Base-by-base conservation (phyloP, 2,797 vertebrate genomes). In the Microchirus variegatus region DNA sequence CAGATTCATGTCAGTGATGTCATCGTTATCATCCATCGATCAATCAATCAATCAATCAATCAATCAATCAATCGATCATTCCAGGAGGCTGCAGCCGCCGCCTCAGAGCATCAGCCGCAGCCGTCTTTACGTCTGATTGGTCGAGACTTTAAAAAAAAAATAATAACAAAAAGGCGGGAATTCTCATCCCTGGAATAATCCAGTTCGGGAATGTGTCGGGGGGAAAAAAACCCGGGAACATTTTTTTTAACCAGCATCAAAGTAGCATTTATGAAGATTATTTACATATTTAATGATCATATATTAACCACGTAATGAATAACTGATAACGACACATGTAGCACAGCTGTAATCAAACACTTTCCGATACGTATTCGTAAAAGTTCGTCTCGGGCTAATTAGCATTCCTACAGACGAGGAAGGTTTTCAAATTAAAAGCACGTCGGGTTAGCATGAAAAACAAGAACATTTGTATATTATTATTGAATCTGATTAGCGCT, bases 51-150 rank as follows among this genome's bases (percentile, higher is more conserved):
- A 31, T 8, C 31, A 6, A 31, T 31, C 7, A 31, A 31, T 31
- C 31, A 31, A 31, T 61, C 31, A 65, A 45, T 77, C n/a, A n/a
- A n/a, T n/a, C n/a, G n/a, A n/a, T n/a, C 51, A 9, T 70, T 67
- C 64, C 66, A 66, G 70, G 73, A 2, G 51, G 67, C 80, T 85
- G 77, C 73, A 35, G 62, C 19, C 59, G 73, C 81, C 35, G 2
- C n/a, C n/a, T n/a, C n/a, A n/a, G n/a, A n/a, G n/a, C n/a, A n/a
- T n/a, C n/a, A n/a, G 7, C 31, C 8, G 31, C 31, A 31, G 31
- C 31, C 31, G 8, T 31, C 31, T 31, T 31, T 6, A 31, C 31
- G 7, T 31, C 31, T 31, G 31, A 31, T 31, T 31, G 31, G 31
- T 7, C 7, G 31, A 31, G 31, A 31, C 7, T 31, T 31, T 31